Evolutionary conservation across 2,888 invertebrate species (phyloP), one percentile per base, ranked within the genome.

Genomic region (Ichneumon xanthorius): DNA sequence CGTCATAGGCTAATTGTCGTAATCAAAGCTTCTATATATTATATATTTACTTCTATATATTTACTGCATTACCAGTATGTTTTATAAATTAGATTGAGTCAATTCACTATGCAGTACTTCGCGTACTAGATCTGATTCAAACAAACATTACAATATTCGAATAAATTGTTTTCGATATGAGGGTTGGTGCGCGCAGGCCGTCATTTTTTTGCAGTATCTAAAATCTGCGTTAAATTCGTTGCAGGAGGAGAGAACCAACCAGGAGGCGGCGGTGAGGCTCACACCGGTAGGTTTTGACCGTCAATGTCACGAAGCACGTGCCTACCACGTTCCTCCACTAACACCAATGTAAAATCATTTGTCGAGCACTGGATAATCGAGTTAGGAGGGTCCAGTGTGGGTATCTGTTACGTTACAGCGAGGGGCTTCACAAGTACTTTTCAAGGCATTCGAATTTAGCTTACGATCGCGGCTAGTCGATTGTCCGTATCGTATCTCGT

Each of bases 201-300:
- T 65, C 11, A 30, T 63, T 76, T n/a, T 30, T 72, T 48, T 58
- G 58, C 40, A 71, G 65, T 19, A 48, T 19, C 76, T 19, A 63
- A 63, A 80, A 26, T 72, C 4, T 33, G 14, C 16, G n/a, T 48
- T 84, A 30, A 63, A 33, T 76, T 85, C 37, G 75, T 89, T 88
- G 37, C 84, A 93, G 93, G 90, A 72, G 91, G 89, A 82, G 93
- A 93, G 82, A 93, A 90, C 80, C 92, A 93, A 84, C 90, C 92
- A 26, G 90, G 88, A 83, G 86, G 89, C 79, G 90, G 89, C 72
- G 89, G 91, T 84, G 92, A 92, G 87, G 85, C 90, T 68, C 91
- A 92, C 86, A 84, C 90, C 87, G 93, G 93, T 94, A 91, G 88
- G 89, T 89, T 81, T 77, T 80, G 78, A 88, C 72, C 77, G 70